These are phyloP conservation scores for Andrena camellia DNA, from an alignment of 2,888 invertebrate species.

Conservation along the genomic window DNA sequence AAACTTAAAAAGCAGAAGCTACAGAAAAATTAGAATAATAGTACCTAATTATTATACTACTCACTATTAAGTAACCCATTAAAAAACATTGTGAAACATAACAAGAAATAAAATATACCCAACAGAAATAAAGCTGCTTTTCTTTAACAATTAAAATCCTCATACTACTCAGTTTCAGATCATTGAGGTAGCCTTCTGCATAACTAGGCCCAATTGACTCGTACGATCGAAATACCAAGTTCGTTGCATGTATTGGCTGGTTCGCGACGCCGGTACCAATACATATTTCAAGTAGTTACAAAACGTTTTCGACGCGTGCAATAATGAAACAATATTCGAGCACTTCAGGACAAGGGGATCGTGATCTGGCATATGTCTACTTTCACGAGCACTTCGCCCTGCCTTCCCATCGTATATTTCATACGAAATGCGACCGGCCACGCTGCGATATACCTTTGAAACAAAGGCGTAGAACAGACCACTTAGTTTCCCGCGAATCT, in stretches of 20 bases:
- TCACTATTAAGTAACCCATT: too few species aligned
- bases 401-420: conserved; percentile 21
- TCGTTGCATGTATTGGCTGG: conserved; percentile 11
- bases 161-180: not conserved
- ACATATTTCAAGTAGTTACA: conserved; percentile 13
- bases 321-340: conserved; percentile 36
- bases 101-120: too few species aligned
- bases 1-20: too few species aligned
- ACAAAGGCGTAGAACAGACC: conserved; percentile 27
- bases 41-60: too few species aligned
- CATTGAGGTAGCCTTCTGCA: not conserved
- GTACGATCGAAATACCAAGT: conserved; percentile 13
- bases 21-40: too few species aligned
- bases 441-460: not conserved
- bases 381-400: conserved; percentile 15
- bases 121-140: too few species aligned
- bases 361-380: conserved; percentile 23
- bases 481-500: conserved; percentile 42
- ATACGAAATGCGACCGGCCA: conserved; percentile 6
- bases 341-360: conserved; percentile 23
- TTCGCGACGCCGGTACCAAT: not conserved
- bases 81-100: too few species aligned
- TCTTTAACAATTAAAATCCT: too few species aligned
- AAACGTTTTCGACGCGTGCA: conserved; percentile 14
- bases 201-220: not conserved